phyloP scores from a whole-genome alignment of 2,113 vertebrate genomes.

The Mus spicilegus region DNA sequence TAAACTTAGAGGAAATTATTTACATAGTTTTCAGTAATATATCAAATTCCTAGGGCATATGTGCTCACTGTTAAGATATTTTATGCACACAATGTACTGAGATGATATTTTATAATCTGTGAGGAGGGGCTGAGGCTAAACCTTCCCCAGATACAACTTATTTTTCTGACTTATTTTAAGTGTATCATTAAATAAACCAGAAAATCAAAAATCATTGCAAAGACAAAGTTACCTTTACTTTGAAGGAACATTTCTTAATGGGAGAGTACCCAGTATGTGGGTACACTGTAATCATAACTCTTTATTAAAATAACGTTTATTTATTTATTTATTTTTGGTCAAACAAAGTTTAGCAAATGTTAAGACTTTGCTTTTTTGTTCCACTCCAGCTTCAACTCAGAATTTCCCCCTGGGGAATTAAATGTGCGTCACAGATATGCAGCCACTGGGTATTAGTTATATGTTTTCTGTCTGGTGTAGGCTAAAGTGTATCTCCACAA shows the following conservation, averaged over 20 bases:
- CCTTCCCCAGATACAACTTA: constrained; percentile 15
- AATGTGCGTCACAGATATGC: not conserved
- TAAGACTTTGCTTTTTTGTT: not conserved
- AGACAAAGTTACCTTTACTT: not conserved
- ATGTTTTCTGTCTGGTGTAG: not conserved
- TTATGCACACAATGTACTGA: not conserved
- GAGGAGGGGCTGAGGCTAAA: not conserved
- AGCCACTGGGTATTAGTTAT: not conserved
- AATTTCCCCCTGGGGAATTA: not conserved
- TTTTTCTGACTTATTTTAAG: constrained; percentile 53
- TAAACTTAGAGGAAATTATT: constrained; percentile 40
- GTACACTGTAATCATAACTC: not conserved
- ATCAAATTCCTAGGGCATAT: constrained; percentile 57
- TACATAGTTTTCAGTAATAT: constrained; percentile 69
- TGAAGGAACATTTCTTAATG: not conserved
- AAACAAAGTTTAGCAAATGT: not conserved
- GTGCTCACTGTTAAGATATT: constrained; percentile 64
- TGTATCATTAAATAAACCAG: not conserved
- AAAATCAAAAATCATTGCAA: not conserved
- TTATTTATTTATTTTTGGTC: not conserved
- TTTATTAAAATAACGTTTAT: not conserved
- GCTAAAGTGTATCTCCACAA: not conserved
- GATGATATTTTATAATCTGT: constrained; percentile 52
- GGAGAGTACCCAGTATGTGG: not conserved
- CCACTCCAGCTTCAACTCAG: not conserved